Evolutionary conservation across 1,140 invertebrate genomes (phyloP), one percentile per base, ranked within the genome.

Genomic region (Drosophila novamexicana): DNA sequence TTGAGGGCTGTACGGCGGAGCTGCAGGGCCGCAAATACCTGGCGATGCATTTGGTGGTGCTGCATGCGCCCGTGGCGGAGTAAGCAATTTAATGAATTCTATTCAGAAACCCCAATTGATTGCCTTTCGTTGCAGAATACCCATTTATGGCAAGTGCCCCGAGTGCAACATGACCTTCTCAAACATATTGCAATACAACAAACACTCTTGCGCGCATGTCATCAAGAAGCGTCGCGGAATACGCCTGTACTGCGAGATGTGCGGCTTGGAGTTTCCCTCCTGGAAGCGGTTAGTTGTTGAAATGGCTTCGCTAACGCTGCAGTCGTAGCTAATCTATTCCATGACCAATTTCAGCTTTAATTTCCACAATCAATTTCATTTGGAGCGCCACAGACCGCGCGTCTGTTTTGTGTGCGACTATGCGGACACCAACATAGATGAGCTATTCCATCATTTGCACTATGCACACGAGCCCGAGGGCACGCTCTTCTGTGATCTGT

Each of bases 331-430:
- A 37, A 63, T 40, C 7, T 2, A 2, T 57, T 44, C 59, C n/a
- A 2, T 47, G 6, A 9, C 10, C n/a, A 5, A 32, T 63, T 67
- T 4, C 63, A 92, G 91, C 12, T 92, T 82, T 10, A 73, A 79
- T 32, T 92, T 92, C 42, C 91, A 92, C 44, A 82, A 88, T 64
- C 91, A 92, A 65, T 92, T 92, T 42, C 91, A 92, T 72, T 49
- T 92, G 54, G 80, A 89, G 34, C 76, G 79, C 0, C 91, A 88
- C 18, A 59, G 91, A 5, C 85, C 91, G 1, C 81, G 86, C 22
- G 75, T 54, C 4, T 92, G 91, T 32, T 80, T 92, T 14, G 72
- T 92, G 9, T 92, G 91, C 49, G 67, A 80, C 29, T 76, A 62
- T 58, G 56, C 75, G 8, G 77, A 78, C 45, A 70, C 16, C n/a